phyloP scores from a whole-genome alignment of 2,797 vertebrate species.

The Sparidentex hasta region DNA sequence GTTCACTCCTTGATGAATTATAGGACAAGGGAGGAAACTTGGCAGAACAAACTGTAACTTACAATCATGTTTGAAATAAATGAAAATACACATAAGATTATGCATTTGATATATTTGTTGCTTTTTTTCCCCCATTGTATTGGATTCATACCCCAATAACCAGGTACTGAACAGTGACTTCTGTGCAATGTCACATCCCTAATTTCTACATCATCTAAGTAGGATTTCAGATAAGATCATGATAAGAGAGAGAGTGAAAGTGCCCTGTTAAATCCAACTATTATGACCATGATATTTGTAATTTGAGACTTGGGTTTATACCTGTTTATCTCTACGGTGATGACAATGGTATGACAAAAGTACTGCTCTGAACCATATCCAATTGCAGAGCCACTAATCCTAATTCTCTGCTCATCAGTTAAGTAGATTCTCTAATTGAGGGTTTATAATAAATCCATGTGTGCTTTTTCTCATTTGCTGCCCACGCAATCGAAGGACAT shows the following conservation, averaged over 20 bases:
- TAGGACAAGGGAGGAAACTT: no score
- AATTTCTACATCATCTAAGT: not conserved
- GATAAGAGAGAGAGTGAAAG: not conserved
- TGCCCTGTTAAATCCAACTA: not conserved
- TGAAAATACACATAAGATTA: no score
- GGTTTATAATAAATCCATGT: conserved; percentile 26
- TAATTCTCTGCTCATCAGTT: conserved; percentile 37
- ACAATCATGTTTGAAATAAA: no score
- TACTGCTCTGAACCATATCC: conserved; percentile 9
- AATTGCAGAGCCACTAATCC: conserved; percentile 28
- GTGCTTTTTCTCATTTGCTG: conserved; percentile 28
- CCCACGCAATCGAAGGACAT: conserved; percentile 32
- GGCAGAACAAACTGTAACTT: no score
- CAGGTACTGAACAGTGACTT: no score
- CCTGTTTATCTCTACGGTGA: conserved; percentile 20
- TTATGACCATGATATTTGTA: not conserved
- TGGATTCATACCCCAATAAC: no score
- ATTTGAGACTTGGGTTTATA: conserved; percentile 11
- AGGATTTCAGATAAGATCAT: conserved; percentile 11
- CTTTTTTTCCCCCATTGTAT: no score
- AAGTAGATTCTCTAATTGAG: conserved; percentile 43
- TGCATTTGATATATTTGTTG: no score
- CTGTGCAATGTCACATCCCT: no score
- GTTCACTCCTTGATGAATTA: no score
- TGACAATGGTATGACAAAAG: conserved; percentile 12